Base-by-base conservation (phyloP, 2,797 vertebrate genomes). In the Hydrolagus colliei region DNA sequence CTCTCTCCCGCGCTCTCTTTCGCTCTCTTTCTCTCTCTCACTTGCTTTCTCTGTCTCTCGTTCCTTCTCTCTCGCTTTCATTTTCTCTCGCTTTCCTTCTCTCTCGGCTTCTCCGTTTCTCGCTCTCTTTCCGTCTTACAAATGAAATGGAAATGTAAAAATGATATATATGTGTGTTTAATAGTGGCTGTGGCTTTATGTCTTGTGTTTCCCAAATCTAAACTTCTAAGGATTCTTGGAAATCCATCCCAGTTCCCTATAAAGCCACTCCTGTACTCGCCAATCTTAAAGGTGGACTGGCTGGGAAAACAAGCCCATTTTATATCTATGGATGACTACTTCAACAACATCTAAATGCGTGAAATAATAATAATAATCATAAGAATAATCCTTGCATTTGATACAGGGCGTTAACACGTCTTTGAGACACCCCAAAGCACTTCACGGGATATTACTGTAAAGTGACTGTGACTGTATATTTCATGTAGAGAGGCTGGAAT, bases 161-260 rank as follows among this genome's bases (percentile, higher is more conserved):
- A 1, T 27, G 0, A 27, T 27, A 27, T 27, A 27, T 27, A 27
- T 27, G 27, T 27, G 27, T 27, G 27, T 27, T 27, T 27, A 27
- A 27, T 27, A 27, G 27, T 27, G 27, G 27, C 27, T 27, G 27
- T 27, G 27, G 2, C 4, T 11, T 22, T 20, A 12, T 22, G 22
- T 73, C 27, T 73, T 73, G 72, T 22, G 27, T 27, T 27, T 73
- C 27, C 10, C 72, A 73, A 73, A 73, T n/a, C 27, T 41, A 75
- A 75, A 52, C 3, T 52, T n/a, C 79, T 2, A 84, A 18, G 27
- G 65, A 84, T 84, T 71, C 79, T 18, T 71, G 32, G 79, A 84
- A 84, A 80, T 14, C 16, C 77, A 0, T 65, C 22, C 10, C 52
- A 62, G 13, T 8, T 27, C 14, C 13, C 12, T 41, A 14, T 74